These are phyloP conservation scores for Phyllotreta cruciferae DNA, from an alignment of 2,888 invertebrate genomes.

Conservation along the genomic window DNA sequence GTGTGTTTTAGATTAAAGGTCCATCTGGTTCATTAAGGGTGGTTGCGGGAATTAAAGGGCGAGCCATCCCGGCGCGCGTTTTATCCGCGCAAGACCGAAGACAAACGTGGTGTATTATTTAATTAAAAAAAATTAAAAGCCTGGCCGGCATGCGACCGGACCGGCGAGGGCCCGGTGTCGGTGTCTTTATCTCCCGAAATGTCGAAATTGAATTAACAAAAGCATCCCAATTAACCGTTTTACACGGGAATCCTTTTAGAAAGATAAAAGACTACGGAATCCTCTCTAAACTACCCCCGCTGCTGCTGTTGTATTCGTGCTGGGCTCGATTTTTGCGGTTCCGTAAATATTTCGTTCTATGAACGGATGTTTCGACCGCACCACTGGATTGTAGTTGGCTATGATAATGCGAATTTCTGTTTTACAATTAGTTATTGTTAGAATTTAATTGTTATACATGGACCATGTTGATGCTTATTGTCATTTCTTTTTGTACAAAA, in stretches of 20 bases:
- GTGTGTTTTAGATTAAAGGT: too few relatives aligned
- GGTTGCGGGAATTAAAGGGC: too few relatives aligned
- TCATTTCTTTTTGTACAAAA: too few relatives aligned
- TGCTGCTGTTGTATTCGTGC: slow-evolving; percentile 2
- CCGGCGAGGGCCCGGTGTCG: slow-evolving; percentile 18
- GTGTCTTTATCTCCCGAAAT: slow-evolving; percentile 37
- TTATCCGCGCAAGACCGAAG: slow-evolving; percentile 6
- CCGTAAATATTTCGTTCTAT: too few relatives aligned
- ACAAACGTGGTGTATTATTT: slow-evolving; percentile 34
- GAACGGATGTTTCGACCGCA: too few relatives aligned
- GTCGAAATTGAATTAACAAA: slow-evolving; percentile 42
- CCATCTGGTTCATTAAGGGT: too few relatives aligned
- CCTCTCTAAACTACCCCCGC: slow-evolving; percentile 29
- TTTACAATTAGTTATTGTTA: too few relatives aligned
- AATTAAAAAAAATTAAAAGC: slow-evolving; percentile 39
- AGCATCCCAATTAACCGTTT: slow-evolving; percentile 41
- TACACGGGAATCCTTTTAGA: slow-evolving; percentile 44
- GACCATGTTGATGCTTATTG: too few relatives aligned
- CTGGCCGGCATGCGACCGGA: slow-evolving; percentile 18
- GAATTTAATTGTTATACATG: too few relatives aligned
- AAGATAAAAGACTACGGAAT: slow-evolving; percentile 35
- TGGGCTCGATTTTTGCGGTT: too few relatives aligned
- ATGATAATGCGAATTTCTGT: too few relatives aligned
- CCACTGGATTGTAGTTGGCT: too few relatives aligned
- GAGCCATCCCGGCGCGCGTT: neutral